Conservation (phyloP, 2,113 vertebrate genomes). For the Zapus hudsonius region DNA sequence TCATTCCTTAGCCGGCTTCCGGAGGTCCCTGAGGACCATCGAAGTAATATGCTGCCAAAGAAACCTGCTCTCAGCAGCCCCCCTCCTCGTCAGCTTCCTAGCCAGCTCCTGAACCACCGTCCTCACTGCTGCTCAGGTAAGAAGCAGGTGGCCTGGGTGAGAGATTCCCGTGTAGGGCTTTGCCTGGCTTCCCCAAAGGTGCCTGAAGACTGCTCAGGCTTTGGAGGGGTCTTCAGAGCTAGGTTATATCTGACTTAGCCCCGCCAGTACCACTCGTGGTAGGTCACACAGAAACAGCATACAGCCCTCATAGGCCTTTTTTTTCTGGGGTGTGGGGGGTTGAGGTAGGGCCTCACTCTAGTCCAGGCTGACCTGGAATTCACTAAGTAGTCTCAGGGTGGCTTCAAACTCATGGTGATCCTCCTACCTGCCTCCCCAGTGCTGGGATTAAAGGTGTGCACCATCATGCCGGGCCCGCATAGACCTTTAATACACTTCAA, state of each 20-base stretch:
- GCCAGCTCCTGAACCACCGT: neutral
- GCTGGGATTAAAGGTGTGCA: no score
- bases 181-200: neutral
- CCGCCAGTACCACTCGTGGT: neutral
- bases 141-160: conserved; percentile 10
- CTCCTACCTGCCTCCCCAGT: no score
- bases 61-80: neutral
- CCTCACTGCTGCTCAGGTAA: conserved; percentile 64
- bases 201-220: neutral
- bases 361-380: no score
- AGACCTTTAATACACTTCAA: neutral
- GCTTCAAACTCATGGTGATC: no score
- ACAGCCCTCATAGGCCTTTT: neutral
- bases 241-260: neutral
- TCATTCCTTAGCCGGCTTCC: neutral
- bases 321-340: no score
- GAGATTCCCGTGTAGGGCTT: neutral
- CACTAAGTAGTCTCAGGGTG: no score
- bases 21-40: neutral
- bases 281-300: neutral
- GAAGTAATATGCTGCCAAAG: conserved; percentile 19
- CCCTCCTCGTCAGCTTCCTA: neutral
- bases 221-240: neutral
- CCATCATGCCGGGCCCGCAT: neutral
- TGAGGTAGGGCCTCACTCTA: no score